These are phyloP conservation scores for Drosophila antonietae DNA, from an alignment of 2,888 invertebrate species.

Conservation along the genomic window DNA sequence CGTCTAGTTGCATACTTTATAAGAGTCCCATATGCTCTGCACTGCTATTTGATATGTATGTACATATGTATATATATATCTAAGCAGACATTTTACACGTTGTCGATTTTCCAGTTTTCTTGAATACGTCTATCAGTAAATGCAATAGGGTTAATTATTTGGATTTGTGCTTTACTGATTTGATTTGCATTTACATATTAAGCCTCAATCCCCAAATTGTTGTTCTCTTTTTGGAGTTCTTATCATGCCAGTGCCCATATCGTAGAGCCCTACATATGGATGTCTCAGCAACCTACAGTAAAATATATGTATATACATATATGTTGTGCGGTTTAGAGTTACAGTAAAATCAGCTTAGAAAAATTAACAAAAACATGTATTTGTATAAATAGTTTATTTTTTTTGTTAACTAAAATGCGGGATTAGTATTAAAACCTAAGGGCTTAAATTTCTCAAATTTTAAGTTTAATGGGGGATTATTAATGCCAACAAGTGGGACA, in stretches of 20 bases:
- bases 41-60: neutral
- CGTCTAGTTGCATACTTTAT: neutral
- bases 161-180: slow-evolving; percentile 15
- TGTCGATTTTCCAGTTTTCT: slow-evolving; percentile 14
- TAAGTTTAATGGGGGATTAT: no score
- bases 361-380: neutral
- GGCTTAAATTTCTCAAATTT: neutral
- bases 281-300: neutral
- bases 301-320: slow-evolving; percentile 1
- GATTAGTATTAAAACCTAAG: no score
- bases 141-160: slow-evolving; percentile 27
- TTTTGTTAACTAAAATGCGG: no score
- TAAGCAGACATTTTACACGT: neutral
- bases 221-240: neutral
- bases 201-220: slow-evolving; percentile 23
- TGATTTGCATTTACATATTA: slow-evolving; percentile 32
- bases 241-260: slow-evolving; percentile 23
- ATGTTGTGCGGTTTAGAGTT: neutral
- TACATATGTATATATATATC: neutral
- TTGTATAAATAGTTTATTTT: no score
- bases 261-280: neutral
- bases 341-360: slow-evolving; percentile 7
- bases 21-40: neutral
- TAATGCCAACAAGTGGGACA: neutral
- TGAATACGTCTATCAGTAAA: slow-evolving; percentile 21